Base-by-base conservation (phyloP, 1,140 invertebrate genomes). In the Patella vulgata region DNA sequence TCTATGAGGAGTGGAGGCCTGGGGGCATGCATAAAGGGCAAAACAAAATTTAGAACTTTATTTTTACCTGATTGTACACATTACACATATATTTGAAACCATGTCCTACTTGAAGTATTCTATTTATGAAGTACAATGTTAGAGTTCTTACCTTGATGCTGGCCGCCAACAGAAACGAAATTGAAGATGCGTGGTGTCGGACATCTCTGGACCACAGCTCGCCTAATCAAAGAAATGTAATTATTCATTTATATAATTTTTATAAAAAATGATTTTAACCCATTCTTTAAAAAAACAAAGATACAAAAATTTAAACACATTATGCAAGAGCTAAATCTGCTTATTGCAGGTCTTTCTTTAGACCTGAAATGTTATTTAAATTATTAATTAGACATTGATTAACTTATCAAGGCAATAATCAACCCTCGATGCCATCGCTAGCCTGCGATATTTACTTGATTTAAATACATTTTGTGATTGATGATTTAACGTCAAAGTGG, bases 191-290 rank as follows among this genome's bases (percentile, higher is more conserved):
- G 89, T 1, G 93, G 93, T 39, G 86, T 73, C 0, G 93, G 91
- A 84, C 97, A 99, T 66, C 93, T 87, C 85, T 99, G 95, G 3
- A 94, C 94, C 28, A 99, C 86, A 4, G 92, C 97, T 79, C 97
- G 88, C 63, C 95, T 98, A 85, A 74, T 25, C 68, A 42, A 74
- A 54, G 73, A 51, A 14, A n/a, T n/a, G n/a, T n/a, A n/a, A n/a
- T n/a, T n/a, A n/a, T n/a, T n/a, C n/a, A n/a, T n/a, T n/a, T n/a
- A n/a, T n/a, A n/a, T n/a, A n/a, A n/a, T n/a, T n/a, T n/a, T n/a
- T n/a, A n/a, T 36, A 65, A 21, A 56, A 25, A 21, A 17, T 23
- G 46, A 27, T 31, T 21, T 21, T 31, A n/a, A 67, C 25, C 21
- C 28, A 42, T 39, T 17, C n/a, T 8, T 21, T 42, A 44, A 53